phyloP scores from a whole-genome alignment of 2,113 vertebrate species.

The Eulemur macaco region DNA sequence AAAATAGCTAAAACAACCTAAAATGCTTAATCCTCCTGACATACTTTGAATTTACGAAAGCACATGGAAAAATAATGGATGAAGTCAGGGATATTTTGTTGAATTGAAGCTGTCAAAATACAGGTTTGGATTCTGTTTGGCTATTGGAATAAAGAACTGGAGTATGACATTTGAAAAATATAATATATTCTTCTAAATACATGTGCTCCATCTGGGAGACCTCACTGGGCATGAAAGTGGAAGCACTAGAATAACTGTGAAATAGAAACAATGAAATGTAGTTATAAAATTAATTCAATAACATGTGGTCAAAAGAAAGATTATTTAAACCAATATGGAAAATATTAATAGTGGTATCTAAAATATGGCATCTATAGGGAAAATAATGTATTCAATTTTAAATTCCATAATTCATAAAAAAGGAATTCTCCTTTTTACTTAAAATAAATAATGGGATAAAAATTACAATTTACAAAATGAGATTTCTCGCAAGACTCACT shows the following conservation, averaged over 20 bases:
- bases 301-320: neutral
- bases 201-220: neutral
- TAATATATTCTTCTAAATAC: neutral
- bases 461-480: neutral
- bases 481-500: neutral
- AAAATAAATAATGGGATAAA: neutral
- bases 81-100: neutral
- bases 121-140: neutral
- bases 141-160: neutral
- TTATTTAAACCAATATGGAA: neutral
- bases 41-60: neutral
- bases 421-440: neutral
- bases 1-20: conserved; percentile 1
- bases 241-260: neutral
- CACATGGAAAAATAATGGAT: neutral
- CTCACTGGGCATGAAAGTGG: neutral
- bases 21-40: neutral
- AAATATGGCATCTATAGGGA: neutral
- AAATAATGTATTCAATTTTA: neutral
- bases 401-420: neutral
- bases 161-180: neutral
- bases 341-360: neutral
- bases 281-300: neutral
- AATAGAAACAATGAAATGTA: neutral
- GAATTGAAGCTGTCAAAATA: conserved; percentile 26